These are phyloP conservation scores for Corvus cornix DNA, from an alignment of 2,113 vertebrate genomes.

Conservation along the genomic window DNA sequence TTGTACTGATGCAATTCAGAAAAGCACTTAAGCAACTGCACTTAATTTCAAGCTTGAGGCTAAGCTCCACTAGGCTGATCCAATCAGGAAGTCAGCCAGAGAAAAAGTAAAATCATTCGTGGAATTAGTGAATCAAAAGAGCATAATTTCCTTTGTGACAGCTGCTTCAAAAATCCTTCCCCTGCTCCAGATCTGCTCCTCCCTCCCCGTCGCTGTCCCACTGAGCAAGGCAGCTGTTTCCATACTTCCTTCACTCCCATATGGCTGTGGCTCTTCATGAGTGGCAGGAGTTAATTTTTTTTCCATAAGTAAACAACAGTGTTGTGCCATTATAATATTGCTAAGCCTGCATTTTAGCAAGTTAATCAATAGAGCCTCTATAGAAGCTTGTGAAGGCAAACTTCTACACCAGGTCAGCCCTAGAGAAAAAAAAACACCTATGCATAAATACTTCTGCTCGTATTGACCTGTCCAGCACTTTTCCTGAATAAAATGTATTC, in stretches of 20 bases:
- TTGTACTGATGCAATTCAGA: not conserved
- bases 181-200: not conserved
- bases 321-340: not conserved
- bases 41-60: not conserved
- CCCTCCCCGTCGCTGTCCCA: not conserved
- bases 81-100: not conserved
- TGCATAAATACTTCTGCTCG: not conserved
- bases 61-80: not conserved
- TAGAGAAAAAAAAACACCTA: not conserved
- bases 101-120: not conserved
- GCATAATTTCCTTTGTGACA: not conserved
- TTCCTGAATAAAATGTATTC: not conserved
- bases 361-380: not conserved
- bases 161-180: not conserved
- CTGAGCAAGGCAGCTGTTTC: not conserved
- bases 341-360: not conserved
- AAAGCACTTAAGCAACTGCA: not conserved
- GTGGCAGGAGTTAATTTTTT: not conserved
- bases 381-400: not conserved
- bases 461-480: not conserved
- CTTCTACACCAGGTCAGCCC: not conserved
- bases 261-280: fast-evolving
- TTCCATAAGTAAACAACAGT: not conserved
- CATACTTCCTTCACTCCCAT: not conserved
- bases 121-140: not conserved